Evolutionary conservation across 2,797 vertebrate species (phyloP).

Genomic region (Sylvia borin): DNA sequence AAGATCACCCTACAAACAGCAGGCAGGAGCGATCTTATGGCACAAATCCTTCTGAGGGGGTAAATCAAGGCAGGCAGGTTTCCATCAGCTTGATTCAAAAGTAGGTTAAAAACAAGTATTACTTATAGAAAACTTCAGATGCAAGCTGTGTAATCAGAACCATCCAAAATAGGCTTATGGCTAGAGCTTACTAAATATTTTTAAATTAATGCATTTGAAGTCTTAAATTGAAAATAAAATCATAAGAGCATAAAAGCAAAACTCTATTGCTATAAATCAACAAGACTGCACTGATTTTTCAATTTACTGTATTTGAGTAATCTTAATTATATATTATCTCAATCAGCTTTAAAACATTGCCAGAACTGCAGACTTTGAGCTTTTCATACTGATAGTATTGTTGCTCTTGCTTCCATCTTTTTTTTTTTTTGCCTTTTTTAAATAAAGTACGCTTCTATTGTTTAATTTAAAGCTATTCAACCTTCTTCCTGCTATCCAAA

Average conservation of each 20-base stretch:
- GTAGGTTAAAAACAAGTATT: neutral
- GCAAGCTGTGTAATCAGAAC: neutral
- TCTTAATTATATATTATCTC: neutral
- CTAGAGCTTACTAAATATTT: neutral
- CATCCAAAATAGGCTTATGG: neutral
- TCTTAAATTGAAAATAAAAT: constrained; percentile 19
- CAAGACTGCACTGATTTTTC: neutral
- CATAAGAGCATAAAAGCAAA: neutral
- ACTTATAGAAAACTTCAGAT: neutral
- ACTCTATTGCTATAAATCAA: neutral
- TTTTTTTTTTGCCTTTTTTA: neutral
- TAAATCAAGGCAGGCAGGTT: neutral
- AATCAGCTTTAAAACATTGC: neutral
- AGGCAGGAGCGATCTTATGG: neutral
- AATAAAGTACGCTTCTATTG: neutral
- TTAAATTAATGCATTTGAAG: neutral
- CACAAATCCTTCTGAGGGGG: neutral
- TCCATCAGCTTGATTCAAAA: neutral
- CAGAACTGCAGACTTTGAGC: neutral
- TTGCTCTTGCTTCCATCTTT: neutral
- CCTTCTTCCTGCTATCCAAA: neutral
- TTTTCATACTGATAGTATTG: neutral
- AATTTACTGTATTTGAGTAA: neutral
- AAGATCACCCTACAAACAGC: neutral
- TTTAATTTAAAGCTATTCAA: constrained; percentile 2